Conservation (phyloP, 2,797 vertebrate species). For the Telmatherina bonti region DNA sequence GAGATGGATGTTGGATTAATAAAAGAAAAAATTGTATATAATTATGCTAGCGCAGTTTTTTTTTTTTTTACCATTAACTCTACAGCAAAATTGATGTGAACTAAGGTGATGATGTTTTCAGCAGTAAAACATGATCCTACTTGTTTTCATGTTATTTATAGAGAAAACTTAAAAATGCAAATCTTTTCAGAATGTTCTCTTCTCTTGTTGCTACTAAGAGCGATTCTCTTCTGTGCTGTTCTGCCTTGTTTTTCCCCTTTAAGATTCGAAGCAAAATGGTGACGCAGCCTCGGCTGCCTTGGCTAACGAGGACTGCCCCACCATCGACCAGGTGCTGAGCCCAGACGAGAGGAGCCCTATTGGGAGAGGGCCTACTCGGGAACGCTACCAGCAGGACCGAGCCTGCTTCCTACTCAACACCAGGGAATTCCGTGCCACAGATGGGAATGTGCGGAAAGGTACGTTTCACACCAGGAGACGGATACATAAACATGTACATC, state of each 20-base stretch:
- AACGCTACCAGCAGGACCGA: conserved; percentile 91
- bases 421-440: conserved; percentile 90
- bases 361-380: conserved; percentile 80
- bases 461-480: conserved; percentile 66
- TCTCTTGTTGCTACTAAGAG: not conserved
- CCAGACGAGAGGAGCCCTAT: conserved; percentile 91
- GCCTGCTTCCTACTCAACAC: conserved; percentile 95
- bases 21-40: no score
- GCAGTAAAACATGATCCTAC: no score
- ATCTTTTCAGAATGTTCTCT: not conserved
- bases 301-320: conserved; percentile 94
- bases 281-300: conserved; percentile 91
- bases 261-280: conserved; percentile 94
- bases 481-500: conserved; percentile 50
- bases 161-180: no score
- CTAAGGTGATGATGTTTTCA: no score
- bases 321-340: conserved; percentile 93
- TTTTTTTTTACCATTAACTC: no score
- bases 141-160: no score
- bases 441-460: conserved; percentile 96
- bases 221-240: not conserved
- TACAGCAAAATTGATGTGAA: no score
- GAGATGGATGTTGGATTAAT: no score
- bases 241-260: not conserved
- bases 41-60: no score